Base-by-base conservation (phyloP, 1,140 invertebrate species). In the Paralvinella palmiformis region DNA sequence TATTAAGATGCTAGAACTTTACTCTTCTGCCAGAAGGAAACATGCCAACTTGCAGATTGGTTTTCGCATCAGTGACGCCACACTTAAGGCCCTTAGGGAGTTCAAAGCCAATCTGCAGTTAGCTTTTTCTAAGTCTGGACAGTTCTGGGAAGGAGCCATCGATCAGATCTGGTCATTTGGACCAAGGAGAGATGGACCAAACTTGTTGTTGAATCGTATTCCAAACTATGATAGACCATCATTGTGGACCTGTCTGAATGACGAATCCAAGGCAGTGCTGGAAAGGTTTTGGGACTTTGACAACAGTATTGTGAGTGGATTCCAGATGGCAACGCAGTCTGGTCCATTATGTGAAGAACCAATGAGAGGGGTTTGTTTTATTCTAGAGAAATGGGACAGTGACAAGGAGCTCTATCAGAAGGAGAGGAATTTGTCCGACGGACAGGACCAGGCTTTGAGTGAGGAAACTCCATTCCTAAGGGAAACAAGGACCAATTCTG, bases 271-370 rank as follows among this genome's bases (percentile, higher is more conserved):
- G 55, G 24, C 31, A 52, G 48, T 3, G n/a, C 31, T 13, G 17
- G n/a, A n/a, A n/a, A n/a, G n/a, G n/a, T 48, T 75, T 2, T 64
- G 73, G 58, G 68, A 73, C 20, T 73, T 72, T 67, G 78, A 80
- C 60, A 74, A 72, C 50, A 74, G 72, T 63, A 87, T 98, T 75
- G 84, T 98, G 1, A 94, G 90, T 83, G 95, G 96, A 1, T 99
- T 98, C 79, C 92, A 98, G 84, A 77, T 98, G 73, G 92, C 92
- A 0, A 89, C 91, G 1, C 78, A 89, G 17, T 86, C 90, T 52
- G 95, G 96, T 3, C 92, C 94, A 3, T 75, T 97, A 22, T 98
- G 95, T 82, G 92, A 97, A 76, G 95, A 98, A 74, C 92, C 94
- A 20, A 91, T 97, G 89, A 90, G 89, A 84, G 94, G 94, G 1